Evolutionary conservation across 2,113 vertebrate species (phyloP).

Genomic region (Hippocampus zosterae): DNA sequence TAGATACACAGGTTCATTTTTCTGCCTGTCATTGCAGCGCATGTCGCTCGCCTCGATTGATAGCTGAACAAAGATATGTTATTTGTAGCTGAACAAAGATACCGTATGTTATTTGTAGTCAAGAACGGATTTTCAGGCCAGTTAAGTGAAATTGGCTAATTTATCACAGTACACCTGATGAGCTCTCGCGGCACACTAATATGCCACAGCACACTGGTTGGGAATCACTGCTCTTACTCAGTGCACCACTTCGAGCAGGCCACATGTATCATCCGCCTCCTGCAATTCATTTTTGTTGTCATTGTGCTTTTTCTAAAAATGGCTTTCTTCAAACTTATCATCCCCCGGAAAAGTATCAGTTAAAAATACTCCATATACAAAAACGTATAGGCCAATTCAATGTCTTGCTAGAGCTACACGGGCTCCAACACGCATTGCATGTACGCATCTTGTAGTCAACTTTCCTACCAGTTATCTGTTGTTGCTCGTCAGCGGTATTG

Average conservation of each 20-base stretch:
- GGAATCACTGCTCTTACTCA: background rate
- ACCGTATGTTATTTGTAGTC: background rate
- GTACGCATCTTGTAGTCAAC: conserved; percentile 43
- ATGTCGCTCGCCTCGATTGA: background rate
- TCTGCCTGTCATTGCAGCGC: too few relatives aligned
- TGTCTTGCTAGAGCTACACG: background rate
- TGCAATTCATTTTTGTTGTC: background rate
- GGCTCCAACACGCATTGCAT: background rate
- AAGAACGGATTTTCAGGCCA: background rate
- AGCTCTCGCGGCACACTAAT: background rate
- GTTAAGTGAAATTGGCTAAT: background rate
- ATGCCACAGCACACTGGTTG: background rate
- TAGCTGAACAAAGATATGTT: too few relatives aligned
- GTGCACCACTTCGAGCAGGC: background rate
- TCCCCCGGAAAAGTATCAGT: background rate
- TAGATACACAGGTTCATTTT: background rate
- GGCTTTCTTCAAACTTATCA: background rate
- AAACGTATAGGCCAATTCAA: background rate
- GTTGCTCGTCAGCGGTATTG: conserved; percentile 26
- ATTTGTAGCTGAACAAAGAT: background rate
- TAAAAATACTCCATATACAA: too few relatives aligned
- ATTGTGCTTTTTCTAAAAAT: background rate
- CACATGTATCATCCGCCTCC: background rate
- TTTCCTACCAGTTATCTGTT: conserved; percentile 30
- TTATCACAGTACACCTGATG: background rate